phyloP scores from a whole-genome alignment of 2,797 vertebrate species.

The Peromyscus attwateri region DNA sequence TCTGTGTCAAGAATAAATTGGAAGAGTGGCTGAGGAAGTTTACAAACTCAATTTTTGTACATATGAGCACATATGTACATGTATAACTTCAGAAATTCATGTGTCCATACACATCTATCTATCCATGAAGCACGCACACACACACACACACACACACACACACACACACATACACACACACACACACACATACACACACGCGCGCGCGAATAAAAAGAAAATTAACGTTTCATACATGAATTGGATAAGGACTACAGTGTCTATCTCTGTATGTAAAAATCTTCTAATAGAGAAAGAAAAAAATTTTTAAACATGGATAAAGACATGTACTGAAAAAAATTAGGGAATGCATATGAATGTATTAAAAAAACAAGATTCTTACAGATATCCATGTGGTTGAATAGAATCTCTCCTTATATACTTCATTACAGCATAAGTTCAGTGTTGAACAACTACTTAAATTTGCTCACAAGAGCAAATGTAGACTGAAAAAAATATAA shows the following conservation, averaged over 20 bases:
- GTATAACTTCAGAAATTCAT: neutral
- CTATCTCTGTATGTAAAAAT: neutral
- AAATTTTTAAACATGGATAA: neutral
- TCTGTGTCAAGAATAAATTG: neutral
- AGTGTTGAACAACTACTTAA: neutral
- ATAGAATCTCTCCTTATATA: neutral
- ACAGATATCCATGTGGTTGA: too few relatives aligned
- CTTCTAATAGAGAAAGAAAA: neutral
- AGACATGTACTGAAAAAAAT: neutral
- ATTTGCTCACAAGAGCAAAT: neutral
- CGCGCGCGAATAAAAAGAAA: neutral
- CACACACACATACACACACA: neutral
- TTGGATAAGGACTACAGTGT: neutral
- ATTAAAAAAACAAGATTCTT: neutral
- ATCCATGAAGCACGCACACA: neutral
- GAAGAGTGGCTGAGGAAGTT: neutral
- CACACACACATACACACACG: neutral
- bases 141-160: neutral
- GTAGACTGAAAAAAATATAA: too few relatives aligned
- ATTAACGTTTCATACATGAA: neutral
- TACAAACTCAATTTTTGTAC: neutral
- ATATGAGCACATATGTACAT: neutral
- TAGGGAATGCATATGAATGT: neutral
- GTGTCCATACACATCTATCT: neutral
- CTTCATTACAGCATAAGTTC: neutral